Evolutionary conservation across 2,888 invertebrate species (phyloP).

Genomic region (Slavum lentiscoides): DNA sequence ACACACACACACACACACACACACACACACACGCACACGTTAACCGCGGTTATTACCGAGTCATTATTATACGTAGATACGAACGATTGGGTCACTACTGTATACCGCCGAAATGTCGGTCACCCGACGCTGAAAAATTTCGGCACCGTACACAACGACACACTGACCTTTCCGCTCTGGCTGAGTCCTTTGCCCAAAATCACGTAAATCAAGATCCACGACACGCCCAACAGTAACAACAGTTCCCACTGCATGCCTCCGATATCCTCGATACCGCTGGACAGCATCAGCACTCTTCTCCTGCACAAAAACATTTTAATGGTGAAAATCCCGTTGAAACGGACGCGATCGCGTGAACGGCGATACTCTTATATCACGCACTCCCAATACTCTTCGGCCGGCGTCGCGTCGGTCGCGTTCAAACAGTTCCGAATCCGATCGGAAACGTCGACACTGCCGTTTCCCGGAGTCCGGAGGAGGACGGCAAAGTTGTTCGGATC

Average conservation of each 20-base stretch:
- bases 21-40: too few species aligned
- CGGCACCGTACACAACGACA: not conserved
- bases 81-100: too few species aligned
- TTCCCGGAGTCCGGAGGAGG: not conserved
- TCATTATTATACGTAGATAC: too few species aligned
- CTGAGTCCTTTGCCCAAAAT: slow-evolving; percentile 74
- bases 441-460: not conserved
- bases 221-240: slow-evolving; percentile 67
- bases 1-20: too few species aligned
- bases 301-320: not conserved
- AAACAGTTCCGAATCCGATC: slow-evolving; percentile 17
- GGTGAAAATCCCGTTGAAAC: not conserved
- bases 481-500: not conserved
- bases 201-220: slow-evolving; percentile 72
- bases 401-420: slow-evolving; percentile 58
- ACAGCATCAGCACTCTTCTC: slow-evolving; percentile 65
- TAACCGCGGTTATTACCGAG: too few species aligned
- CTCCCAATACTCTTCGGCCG: slow-evolving; percentile 68
- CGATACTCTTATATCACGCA: slow-evolving; percentile 60
- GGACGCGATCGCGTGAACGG: not conserved
- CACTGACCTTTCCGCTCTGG: slow-evolving; percentile 72
- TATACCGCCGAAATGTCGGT: not conserved
- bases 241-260: slow-evolving; percentile 72
- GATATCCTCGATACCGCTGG: slow-evolving; percentile 66
- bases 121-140: too few species aligned